These are phyloP conservation scores for Callocephalon fimbriatum DNA, from an alignment of 2,113 vertebrate species.

Conservation along the genomic window DNA sequence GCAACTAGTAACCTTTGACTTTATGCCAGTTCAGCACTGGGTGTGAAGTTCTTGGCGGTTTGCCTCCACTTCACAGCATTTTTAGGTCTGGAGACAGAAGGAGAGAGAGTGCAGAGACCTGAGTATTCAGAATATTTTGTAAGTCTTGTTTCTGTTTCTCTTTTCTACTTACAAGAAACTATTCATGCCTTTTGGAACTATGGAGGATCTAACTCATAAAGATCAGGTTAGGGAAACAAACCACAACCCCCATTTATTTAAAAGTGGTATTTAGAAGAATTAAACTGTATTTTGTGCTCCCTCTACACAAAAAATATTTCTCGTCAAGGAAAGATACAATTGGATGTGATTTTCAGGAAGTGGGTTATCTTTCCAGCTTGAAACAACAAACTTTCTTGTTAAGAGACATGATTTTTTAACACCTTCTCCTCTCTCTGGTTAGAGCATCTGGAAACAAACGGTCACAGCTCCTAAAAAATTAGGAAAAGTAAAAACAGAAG, in stretches of 20 bases:
- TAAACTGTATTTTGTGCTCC: neutral
- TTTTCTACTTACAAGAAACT: neutral
- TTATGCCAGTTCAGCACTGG: constrained; percentile 18
- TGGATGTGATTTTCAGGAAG: neutral
- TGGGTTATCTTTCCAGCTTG: neutral
- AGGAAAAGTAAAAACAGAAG: neutral
- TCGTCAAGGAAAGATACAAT: neutral
- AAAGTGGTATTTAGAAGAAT: neutral
- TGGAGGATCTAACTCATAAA: accelerated
- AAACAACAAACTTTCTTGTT: neutral
- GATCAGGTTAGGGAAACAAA: neutral
- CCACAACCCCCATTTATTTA: neutral
- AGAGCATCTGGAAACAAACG: neutral
- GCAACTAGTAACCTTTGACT: constrained; percentile 25
- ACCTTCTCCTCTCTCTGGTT: neutral
- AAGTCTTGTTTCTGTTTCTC: neutral
- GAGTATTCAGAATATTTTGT: neutral
- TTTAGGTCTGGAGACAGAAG: neutral
- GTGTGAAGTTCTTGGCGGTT: constrained; percentile 20
- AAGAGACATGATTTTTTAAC: neutral
- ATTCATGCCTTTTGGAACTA: neutral
- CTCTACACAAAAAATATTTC: neutral
- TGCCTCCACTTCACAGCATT: constrained; percentile 3
- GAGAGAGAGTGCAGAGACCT: neutral
- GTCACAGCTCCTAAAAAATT: neutral